A percentile compares a stretch with the other conserved stretches of the same genome.
Evolutionary conservation across 2,797 vertebrate genomes (phyloP).

Genomic region (Sciurus vulgaris): DNA sequence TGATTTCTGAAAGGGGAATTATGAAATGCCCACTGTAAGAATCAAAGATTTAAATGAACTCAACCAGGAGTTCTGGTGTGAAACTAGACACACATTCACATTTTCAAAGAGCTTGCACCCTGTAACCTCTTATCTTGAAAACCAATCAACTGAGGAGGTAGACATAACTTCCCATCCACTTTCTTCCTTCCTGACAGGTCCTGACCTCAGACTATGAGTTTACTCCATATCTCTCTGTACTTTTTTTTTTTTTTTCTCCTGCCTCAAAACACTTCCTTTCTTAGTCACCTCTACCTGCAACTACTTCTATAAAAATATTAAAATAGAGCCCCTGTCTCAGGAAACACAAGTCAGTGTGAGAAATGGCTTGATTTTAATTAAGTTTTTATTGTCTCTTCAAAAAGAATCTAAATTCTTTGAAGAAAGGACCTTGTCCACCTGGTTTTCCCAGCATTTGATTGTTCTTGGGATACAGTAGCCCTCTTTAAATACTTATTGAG

Average conservation of each 20-base stretch:
- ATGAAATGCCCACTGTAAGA: not conserved
- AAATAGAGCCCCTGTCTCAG: not conserved
- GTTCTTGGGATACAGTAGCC: not conserved
- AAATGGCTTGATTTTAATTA: not conserved
- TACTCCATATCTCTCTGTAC: not conserved
- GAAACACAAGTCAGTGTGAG: not conserved
- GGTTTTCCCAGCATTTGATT: not conserved
- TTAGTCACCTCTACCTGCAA: not conserved
- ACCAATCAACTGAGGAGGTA: not conserved
- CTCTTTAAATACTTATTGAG: not conserved
- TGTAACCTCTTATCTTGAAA: not conserved
- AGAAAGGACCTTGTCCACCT: not conserved
- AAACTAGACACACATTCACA: not conserved
- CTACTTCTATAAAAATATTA: not conserved
- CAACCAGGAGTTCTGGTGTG: not conserved
- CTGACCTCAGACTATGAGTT: not conserved
- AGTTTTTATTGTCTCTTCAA: not conserved
- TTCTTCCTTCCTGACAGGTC: not conserved
- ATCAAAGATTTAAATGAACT: not conserved
- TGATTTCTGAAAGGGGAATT: slow-evolving; percentile 27
- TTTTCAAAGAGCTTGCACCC: not conserved
- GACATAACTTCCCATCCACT: not conserved
- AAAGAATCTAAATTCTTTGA: not conserved
- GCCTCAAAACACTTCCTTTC: not conserved
- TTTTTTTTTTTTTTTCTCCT: not conserved